Percentiles rank a stretch among this genome's conserved stretches.
Evolutionary conservation across 2,888 invertebrate species (phyloP).

Genomic region (Latrodectus elegans): DNA sequence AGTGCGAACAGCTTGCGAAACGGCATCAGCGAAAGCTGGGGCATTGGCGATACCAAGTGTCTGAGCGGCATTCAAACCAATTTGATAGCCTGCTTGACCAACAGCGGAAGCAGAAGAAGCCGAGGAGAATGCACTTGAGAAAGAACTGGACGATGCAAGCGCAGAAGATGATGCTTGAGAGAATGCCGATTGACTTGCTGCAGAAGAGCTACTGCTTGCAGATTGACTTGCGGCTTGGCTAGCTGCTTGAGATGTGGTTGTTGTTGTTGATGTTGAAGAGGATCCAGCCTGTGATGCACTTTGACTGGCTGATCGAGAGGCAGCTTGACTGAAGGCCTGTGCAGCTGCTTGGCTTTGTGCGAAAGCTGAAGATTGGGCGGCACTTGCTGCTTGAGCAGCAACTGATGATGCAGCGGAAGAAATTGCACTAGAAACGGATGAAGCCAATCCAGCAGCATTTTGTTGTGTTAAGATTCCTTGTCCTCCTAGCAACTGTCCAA

Average conservation of each 20-base stretch:
- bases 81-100: background rate
- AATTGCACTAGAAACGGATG: too few species aligned
- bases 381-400: background rate
- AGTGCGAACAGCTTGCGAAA: background rate
- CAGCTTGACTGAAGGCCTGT: background rate
- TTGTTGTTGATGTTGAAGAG: too few species aligned
- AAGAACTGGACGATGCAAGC: conserved; percentile 12
- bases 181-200: too few species aligned
- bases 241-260: too few species aligned
- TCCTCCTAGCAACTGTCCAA: too few species aligned
- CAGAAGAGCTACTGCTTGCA: too few species aligned
- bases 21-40: background rate
- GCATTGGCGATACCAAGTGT: background rate
- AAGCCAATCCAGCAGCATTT: too few species aligned
- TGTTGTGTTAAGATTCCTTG: too few species aligned
- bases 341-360: background rate
- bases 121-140: conserved; percentile 8
- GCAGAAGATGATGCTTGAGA: background rate
- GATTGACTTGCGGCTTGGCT: too few species aligned
- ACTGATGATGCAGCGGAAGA: too few species aligned
- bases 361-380: background rate
- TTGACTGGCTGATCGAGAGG: background rate
- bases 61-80: background rate
- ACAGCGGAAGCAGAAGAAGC: background rate
- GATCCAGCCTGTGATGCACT: too few species aligned